phyloP scores from a whole-genome alignment of 2,888 invertebrate genomes.

The Idaea biselata region DNA sequence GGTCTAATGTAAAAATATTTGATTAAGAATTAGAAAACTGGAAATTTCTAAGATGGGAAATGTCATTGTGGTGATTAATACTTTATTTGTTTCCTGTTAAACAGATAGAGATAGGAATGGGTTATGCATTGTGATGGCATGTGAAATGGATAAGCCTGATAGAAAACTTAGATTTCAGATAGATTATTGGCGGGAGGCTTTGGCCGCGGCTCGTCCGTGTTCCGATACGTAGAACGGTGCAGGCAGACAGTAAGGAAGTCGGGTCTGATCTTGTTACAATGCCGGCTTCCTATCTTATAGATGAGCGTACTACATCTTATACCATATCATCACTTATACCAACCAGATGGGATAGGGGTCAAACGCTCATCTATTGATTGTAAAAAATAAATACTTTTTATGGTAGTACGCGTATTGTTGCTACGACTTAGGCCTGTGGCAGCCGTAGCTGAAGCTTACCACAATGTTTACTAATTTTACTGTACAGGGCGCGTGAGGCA shows the following conservation, averaged over 20 bases:
- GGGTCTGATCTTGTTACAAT: too few relatives aligned
- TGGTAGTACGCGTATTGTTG: too few relatives aligned
- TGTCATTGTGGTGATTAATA: background rate
- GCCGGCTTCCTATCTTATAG: background rate
- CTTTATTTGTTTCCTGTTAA: background rate
- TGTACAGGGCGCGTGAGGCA: too few relatives aligned
- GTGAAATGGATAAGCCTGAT: background rate
- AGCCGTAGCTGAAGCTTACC: too few relatives aligned
- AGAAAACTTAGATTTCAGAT: background rate
- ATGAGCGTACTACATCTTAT: background rate
- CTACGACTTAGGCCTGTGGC: too few relatives aligned
- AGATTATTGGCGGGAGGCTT: background rate
- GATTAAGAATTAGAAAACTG: background rate
- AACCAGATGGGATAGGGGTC: background rate
- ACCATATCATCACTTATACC: background rate
- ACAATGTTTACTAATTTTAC: too few relatives aligned
- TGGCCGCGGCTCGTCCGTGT: background rate
- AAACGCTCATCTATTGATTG: too few relatives aligned
- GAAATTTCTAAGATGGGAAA: background rate
- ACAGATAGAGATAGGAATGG: background rate
- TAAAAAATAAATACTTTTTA: too few relatives aligned
- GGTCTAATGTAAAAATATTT: background rate
- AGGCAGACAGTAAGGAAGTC: too few relatives aligned
- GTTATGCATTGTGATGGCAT: background rate
- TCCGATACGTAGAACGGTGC: too few relatives aligned